Evolutionary conservation across 92 coral and sea anemone species (phyloP).

Genomic region (Epizoanthus rinbou): DNA sequence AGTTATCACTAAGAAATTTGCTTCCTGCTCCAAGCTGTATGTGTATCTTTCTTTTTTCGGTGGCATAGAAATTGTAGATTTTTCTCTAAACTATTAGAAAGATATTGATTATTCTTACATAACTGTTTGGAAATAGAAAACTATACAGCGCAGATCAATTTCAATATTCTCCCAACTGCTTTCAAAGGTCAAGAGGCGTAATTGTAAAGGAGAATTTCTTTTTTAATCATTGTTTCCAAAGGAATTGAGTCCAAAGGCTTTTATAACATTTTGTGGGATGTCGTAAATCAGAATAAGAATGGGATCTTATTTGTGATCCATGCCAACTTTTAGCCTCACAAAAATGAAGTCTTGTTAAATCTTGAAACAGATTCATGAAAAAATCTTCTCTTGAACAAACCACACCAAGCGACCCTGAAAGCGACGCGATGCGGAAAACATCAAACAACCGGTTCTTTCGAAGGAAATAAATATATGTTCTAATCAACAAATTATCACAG

Average conservation of each 20-base stretch:
- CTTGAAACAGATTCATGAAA: not conserved
- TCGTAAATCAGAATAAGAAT: not conserved
- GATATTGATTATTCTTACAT: not conserved
- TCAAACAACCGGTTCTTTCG: conserved; percentile 16
- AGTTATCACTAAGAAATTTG: not conserved
- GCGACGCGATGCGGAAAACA: conserved; percentile 10
- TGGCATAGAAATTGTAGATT: not conserved
- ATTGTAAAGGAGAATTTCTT: not conserved
- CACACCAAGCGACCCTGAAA: not conserved
- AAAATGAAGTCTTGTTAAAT: not conserved
- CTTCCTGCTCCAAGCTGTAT: conserved; percentile 14
- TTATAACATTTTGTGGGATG: not conserved
- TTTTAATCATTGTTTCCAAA: not conserved
- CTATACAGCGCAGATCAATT: not conserved
- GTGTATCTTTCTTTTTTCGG: conserved; percentile 1
- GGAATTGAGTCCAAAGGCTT: not conserved
- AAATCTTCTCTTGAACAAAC: not conserved
- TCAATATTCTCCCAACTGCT: not conserved
- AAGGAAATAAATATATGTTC: conserved; percentile 3
- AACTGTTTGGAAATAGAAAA: not conserved
- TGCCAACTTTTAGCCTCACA: not conserved
- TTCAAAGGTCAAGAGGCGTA: not conserved
- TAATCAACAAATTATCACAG: conserved; percentile 2
- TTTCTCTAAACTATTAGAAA: not conserved
- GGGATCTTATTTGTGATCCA: not conserved